Percentiles rank a stretch among this genome's conserved stretches.
Conservation (phyloP, 2,888 invertebrate genomes). For the Caenorhabditis becei region DNA sequence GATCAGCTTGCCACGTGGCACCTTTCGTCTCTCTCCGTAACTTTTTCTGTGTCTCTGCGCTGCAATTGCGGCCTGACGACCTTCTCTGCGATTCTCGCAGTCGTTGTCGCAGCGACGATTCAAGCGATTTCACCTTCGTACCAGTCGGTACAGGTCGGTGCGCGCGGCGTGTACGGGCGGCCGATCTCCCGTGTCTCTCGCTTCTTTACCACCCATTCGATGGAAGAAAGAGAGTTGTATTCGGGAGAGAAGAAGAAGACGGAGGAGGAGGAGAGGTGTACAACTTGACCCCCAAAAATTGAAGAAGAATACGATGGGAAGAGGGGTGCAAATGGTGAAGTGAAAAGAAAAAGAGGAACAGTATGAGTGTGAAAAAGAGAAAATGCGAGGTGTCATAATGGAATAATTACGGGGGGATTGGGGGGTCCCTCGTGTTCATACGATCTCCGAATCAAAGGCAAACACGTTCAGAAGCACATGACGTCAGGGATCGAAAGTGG, state of each 20-base stretch:
- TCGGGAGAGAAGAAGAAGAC: slow-evolving; percentile 29
- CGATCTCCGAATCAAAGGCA: not conserved
- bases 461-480: not conserved
- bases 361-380: slow-evolving; percentile 8
- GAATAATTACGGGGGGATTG: slow-evolving; percentile 5
- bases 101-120: slow-evolving; percentile 29
- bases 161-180: slow-evolving; percentile 5
- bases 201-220: slow-evolving; percentile 46
- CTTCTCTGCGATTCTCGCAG: slow-evolving; percentile 13
- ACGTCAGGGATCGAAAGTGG: not conserved
- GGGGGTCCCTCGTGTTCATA: slow-evolving; percentile 22
- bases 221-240: slow-evolving; percentile 25
- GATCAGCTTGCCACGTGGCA: not conserved
- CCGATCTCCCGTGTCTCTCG: slow-evolving; percentile 17
- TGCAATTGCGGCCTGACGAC: slow-evolving; percentile 40
- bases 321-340: slow-evolving; percentile 11
- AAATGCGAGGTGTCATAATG: slow-evolving; percentile 28
- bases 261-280: too few species aligned
- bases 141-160: slow-evolving; percentile 59
- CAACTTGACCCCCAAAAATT: slow-evolving; percentile 61
- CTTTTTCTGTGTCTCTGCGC: not conserved
- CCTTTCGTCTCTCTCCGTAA: slow-evolving; percentile 3
- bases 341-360: slow-evolving; percentile 26
- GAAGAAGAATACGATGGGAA: slow-evolving; percentile 17
- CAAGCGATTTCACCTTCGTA: slow-evolving; percentile 61